Base-by-base conservation (phyloP, 2,797 vertebrate genomes). In the Sparus aurata region DNA sequence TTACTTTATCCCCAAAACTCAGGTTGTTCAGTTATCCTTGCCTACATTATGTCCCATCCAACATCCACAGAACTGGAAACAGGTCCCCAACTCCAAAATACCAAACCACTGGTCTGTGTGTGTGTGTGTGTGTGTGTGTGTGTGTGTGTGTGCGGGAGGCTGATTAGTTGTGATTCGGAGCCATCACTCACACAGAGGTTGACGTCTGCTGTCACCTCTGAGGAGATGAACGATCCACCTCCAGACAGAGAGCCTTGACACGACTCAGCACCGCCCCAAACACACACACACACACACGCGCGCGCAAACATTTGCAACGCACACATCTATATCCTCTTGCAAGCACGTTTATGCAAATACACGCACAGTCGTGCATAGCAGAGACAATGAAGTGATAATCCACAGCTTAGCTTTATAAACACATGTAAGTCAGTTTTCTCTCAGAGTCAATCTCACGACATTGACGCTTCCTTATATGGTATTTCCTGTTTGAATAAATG, bases 211-310 rank as follows among this genome's bases (percentile, higher is more conserved):
- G 88, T 87, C 86, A 43, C 85, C 53, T 5, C 67, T 38, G 59
- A 79, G 70, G 79, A 87, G 89, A 92, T 75, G 80, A 85, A 92
- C 53, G 86, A 88, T 86, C 78, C 85, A 77, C 81, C 78, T 80
- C 80, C 83, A 87, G 75, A 86, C 65, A 46, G 69, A 57, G 47
- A 73, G 86, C 87, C 84, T 82, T 85, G 85, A 87, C 84, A 85
- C 65, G 11, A 50, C 68, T 76, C 53, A 45, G 54, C 53, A 47
- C 69, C 27, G 43, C 69, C 67, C 27, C 45, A 50, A 55, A 43
- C 43, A 20, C 77, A 69, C 69, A 72, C 70, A 57, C 68, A 41
- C 41, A 57, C 61, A 49, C 71, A 57, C 62, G 47, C 66, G 52
- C 59, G 54, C 46, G 15, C 8, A 34, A 16, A 3, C 47, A 50